Percentiles rank a stretch among this genome's conserved stretches.
These are phyloP conservation scores for Salvelinus fontinalis DNA, from an alignment of 2,113 vertebrate genomes.

Conservation along the genomic window DNA sequence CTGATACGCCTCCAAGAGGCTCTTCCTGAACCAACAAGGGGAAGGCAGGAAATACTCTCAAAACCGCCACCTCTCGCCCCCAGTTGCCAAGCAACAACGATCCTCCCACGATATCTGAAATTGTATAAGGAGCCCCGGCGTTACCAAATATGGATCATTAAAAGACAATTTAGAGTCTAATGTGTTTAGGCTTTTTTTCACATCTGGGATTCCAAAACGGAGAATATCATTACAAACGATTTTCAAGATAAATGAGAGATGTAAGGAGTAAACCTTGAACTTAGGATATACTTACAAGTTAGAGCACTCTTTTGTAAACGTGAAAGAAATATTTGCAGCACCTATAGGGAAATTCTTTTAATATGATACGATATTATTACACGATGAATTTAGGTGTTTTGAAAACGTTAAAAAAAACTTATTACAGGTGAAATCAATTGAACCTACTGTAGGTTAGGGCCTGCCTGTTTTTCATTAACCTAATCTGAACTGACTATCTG, in stretches of 20 bases:
- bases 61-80: neutral
- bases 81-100: conserved; percentile 16
- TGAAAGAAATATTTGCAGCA: too few species aligned
- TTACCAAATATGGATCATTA: neutral
- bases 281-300: neutral
- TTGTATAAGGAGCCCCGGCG: neutral
- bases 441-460: too few species aligned
- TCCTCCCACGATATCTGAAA: neutral
- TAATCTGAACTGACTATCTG: neutral
- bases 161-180: neutral
- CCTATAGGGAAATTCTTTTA: too few species aligned
- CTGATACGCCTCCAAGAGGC: neutral
- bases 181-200: neutral
- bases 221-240: neutral
- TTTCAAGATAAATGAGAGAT: neutral
- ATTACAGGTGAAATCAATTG: too few species aligned
- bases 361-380: too few species aligned
- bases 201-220: neutral
- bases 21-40: neutral
- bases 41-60: neutral
- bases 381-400: too few species aligned
- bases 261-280: neutral
- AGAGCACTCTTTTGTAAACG: neutral
- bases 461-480: too few species aligned
- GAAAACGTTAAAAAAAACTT: too few species aligned